Evolutionary conservation across 1,140 invertebrate species (phyloP), one percentile per base, ranked within the genome.

Genomic region (Aphis gossypii): DNA sequence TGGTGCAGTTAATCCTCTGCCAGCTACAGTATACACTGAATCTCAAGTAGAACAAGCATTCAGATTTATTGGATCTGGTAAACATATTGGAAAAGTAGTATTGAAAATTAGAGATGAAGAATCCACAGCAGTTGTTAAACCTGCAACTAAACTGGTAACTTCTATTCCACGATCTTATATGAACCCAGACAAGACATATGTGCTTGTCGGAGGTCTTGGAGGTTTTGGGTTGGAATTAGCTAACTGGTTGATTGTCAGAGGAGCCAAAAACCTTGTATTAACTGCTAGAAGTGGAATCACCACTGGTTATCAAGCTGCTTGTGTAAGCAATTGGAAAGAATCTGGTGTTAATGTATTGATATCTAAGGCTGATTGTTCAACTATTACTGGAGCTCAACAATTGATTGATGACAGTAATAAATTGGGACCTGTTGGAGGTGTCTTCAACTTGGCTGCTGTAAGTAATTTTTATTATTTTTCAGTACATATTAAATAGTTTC

Each of bases 11-110:
- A 96, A 96, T 88, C 99, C 99, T 1, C 95, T 99, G 11, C 97
- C 97, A 2, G 96, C 96, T 18, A 98, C 97, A 4, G 97, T 98
- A 0, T 99, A 98, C 95, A 96, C 96, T 38, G 97, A 97, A 94
- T 96, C 97, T 94, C 97, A 99, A 95, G 96, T 98, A 38, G 98
- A 99, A 95, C 97, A 98, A 95, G 98, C 98, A 5, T 99, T 99
- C 96, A 96, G 97, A 94, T 99, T 97, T 95, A 99, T 99, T 98
- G 98, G 98, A 35, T 97, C 98, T 3, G 99, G 99, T 76, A 99
- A 98, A 96, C 99, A 99, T 95, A 99, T 99, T 94, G 99, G 99
- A 94, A 99, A 99, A 96, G 98, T 99, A 25, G 95, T 99, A 21
- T 95, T 99, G 86, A 97, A 99, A 95, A 97, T 99, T 83, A 96